Percentiles rank a stretch among this genome's conserved stretches.
phyloP scores from a whole-genome alignment of 2,888 invertebrate genomes.

The Chalcosyrphus nemorum region DNA sequence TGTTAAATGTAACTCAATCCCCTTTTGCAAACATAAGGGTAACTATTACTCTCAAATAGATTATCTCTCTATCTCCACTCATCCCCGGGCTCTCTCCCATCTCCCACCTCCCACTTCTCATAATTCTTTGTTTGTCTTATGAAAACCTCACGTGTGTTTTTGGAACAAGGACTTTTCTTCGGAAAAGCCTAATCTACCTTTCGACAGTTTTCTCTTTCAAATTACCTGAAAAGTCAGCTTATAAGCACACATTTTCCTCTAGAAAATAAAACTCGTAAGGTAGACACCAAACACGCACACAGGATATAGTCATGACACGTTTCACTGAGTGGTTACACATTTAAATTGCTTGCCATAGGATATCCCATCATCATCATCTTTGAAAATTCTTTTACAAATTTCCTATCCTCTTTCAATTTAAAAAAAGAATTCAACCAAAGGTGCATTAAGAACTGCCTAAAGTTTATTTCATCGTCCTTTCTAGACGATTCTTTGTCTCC shows the following conservation, averaged over 20 bases:
- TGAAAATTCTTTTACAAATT: constrained; percentile 4
- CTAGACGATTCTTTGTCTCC: not conserved
- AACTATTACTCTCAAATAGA: no score
- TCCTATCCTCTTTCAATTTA: not conserved
- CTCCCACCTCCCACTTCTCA: no score
- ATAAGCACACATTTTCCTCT: not conserved
- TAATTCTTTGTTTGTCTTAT: not conserved
- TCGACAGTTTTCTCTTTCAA: not conserved
- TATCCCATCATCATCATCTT: not conserved
- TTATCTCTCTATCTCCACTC: no score
- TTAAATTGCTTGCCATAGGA: constrained; percentile 24
- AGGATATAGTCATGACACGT: constrained; percentile 5
- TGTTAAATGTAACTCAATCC: not conserved
- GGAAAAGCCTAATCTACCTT: not conserved
- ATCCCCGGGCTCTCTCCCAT: no score
- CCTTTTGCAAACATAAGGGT: not conserved
- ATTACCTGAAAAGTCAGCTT: not conserved
- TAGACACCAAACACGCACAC: not conserved
- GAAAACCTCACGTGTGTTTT: not conserved
- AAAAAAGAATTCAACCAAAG: not conserved
- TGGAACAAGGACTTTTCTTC: no score
- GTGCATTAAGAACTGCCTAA: not conserved
- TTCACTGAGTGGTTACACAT: not conserved
- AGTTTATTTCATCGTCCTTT: not conserved
- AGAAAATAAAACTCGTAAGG: not conserved